Conservation (phyloP, 2,797 vertebrate genomes). For the Oreonectes daqikongensis region DNA sequence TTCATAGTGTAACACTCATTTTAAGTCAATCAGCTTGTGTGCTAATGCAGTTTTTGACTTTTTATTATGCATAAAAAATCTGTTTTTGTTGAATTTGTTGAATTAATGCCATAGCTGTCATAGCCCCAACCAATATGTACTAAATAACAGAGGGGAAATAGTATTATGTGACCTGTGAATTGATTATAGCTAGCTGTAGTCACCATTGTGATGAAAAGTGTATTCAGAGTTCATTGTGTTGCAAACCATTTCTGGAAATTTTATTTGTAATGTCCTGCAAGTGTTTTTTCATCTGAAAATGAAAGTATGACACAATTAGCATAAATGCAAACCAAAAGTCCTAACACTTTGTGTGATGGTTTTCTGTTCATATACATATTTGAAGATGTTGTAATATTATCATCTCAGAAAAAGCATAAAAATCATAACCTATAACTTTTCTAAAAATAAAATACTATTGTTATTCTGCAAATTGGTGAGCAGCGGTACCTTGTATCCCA, state of each 20-base stretch:
- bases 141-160: not conserved
- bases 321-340: not conserved
- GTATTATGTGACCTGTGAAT: slow-evolving; percentile 11
- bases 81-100: too few species aligned
- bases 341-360: not conserved
- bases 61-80: too few species aligned
- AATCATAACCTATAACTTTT: too few species aligned
- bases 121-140: not conserved
- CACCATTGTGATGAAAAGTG: slow-evolving; percentile 27
- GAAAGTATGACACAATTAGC: not conserved
- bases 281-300: slow-evolving; percentile 93
- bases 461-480: too few species aligned
- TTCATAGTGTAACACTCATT: not conserved
- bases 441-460: too few species aligned
- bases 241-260: slow-evolving; percentile 84
- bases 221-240: slow-evolving; percentile 91
- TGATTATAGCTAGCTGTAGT: not conserved
- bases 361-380: too few species aligned
- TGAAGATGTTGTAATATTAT: too few species aligned
- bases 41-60: not conserved
- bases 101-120: not conserved
- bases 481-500: slow-evolving; percentile 89
- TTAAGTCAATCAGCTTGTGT: not conserved
- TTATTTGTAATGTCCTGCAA: slow-evolving; percentile 91
- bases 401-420: too few species aligned